Evolutionary conservation across 1,140 invertebrate species (phyloP), one percentile per base, ranked within the genome.

Genomic region (Rhyzopertha dominica): DNA sequence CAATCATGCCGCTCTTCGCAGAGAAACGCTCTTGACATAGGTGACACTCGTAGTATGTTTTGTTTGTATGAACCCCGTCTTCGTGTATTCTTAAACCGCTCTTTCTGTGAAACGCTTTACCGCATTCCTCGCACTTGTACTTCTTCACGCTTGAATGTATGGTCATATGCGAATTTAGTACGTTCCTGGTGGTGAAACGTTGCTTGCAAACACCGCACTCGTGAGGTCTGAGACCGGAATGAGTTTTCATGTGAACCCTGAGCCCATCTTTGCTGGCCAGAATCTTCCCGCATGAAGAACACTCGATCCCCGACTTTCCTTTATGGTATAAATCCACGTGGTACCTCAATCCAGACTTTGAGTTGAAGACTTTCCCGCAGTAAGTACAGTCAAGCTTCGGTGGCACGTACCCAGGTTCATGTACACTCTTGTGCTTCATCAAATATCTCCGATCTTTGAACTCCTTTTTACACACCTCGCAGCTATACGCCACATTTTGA

Each of bases 81-180:
- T n/a, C n/a, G 23, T 56, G 54, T 22, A 26, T 42, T 18, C 29
- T 46, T 19, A 49, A 43, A 8, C 40, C 38, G 20, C 47, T 40
- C 24, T 32, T 45, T 5, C 34, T 43, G 9, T 29, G 36, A 24
- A 54, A 54, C 44, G 43, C 43, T 49, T 62, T 62, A 10, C 46
- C 46, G 20, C 55, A 57, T 9, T 42, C 22, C 16, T 54, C 30
- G 19, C 55, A 57, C 16, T n/a, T 28, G 14, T n/a, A n/a, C 30
- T 31, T 5, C 12, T 66, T 1, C 76, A 38, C 17, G 20, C 5
- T 10, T 38, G 13, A 14, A 25, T 24, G 19, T 23, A 14, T 24
- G 25, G 14, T 25, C 12, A 26, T 38, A 10, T 38, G 36, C 5
- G 14, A 13, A 5, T 17, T 18, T 13, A 38, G 12, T 13, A 40